These are phyloP conservation scores for Karalla daura DNA, from an alignment of 2,797 vertebrate genomes.

Conservation along the genomic window DNA sequence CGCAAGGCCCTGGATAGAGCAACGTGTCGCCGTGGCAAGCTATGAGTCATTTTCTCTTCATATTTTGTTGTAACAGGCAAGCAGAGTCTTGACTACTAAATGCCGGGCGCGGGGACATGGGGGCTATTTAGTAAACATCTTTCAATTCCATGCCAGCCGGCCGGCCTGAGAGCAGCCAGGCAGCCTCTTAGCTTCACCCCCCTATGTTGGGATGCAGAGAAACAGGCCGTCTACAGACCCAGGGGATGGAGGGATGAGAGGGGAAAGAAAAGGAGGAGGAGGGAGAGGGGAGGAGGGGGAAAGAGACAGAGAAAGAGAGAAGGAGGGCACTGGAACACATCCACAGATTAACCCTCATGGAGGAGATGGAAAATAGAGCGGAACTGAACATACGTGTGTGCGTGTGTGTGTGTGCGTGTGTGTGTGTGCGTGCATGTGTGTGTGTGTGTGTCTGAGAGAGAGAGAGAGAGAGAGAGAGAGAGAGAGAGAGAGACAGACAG, in stretches of 20 bases:
- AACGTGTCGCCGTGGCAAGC: slow-evolving; percentile 27
- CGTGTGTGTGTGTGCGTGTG: slow-evolving; percentile 36
- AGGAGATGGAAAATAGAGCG: slow-evolving; percentile 81
- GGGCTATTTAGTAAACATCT: slow-evolving; percentile 80
- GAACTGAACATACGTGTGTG: slow-evolving; percentile 67
- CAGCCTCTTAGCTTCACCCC: slow-evolving; percentile 63
- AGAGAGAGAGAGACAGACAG: slow-evolving; percentile 11
- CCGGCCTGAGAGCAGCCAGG: slow-evolving; percentile 49
- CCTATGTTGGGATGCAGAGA: slow-evolving; percentile 68
- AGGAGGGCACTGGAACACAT: slow-evolving; percentile 79
- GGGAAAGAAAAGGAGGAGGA: slow-evolving; percentile 51
- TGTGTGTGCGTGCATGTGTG: not conserved
- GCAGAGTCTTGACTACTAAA: slow-evolving; percentile 74
- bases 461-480: slow-evolving; percentile 13
- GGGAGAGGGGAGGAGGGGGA: not conserved
- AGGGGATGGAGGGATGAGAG: slow-evolving; percentile 74
- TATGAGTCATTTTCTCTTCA: slow-evolving; percentile 48
- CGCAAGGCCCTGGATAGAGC: not conserved
- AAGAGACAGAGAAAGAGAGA: slow-evolving; percentile 63
- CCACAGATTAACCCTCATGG: slow-evolving; percentile 81
- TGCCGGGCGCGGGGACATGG: slow-evolving; percentile 71
- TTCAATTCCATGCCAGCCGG: slow-evolving; percentile 68
- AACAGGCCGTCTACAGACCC: slow-evolving; percentile 68
- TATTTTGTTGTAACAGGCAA: slow-evolving; percentile 54
- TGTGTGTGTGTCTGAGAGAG: not conserved